These are phyloP conservation scores for Caenorhabditis tropicalis DNA, from an alignment of 1,140 invertebrate species.

Conservation along the genomic window DNA sequence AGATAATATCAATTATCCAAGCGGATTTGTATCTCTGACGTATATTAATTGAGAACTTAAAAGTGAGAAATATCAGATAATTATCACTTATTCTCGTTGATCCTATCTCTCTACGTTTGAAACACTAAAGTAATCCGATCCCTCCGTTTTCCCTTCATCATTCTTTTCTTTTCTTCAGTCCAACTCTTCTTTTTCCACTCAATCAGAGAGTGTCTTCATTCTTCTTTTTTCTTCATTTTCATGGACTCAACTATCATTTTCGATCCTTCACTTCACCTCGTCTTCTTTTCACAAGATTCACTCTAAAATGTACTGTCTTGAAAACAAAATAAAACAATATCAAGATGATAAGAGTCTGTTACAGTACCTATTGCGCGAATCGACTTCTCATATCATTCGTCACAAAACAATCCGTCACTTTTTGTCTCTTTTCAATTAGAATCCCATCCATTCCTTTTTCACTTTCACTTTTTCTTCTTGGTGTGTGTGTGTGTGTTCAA, in stretches of 20 bases:
- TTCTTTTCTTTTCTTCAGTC: background rate
- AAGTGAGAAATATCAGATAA: background rate
- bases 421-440: background rate
- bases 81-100: background rate
- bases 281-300: background rate
- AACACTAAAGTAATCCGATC: conserved; percentile 35
- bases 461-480: background rate
- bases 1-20: too few species aligned
- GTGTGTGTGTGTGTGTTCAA: background rate
- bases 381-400: too few species aligned
- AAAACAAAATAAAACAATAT: too few species aligned
- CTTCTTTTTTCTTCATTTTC: background rate
- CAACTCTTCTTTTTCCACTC: conserved; percentile 17
- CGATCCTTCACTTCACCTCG: too few species aligned
- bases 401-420: background rate
- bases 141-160: background rate
- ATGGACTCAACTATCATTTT: conserved; percentile 8
- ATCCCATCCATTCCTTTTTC: background rate
- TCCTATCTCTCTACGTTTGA: background rate
- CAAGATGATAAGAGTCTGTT: too few species aligned
- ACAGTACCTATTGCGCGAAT: background rate
- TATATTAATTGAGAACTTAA: too few species aligned
- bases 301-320: too few species aligned
- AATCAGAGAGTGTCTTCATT: background rate
- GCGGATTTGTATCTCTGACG: too few species aligned